Base-by-base conservation (phyloP, 2,888 invertebrate genomes). In the Tribolium freemani region DNA sequence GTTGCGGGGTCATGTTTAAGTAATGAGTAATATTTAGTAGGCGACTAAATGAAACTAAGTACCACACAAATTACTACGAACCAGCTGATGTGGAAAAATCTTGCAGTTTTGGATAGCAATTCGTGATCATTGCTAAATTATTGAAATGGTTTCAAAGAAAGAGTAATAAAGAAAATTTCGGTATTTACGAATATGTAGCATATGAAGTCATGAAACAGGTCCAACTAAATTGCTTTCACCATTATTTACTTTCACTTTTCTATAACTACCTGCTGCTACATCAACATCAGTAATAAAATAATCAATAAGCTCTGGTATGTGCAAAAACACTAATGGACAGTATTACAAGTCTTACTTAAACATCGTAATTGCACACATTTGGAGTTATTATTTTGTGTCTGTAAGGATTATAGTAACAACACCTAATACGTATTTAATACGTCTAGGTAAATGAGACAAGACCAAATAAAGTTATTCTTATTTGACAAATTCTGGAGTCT, bases 161-260 rank as follows among this genome's bases (percentile, higher is more conserved):
- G 8, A 38, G n/a, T 38, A 8, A 46, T 46, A 60, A 57, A 60
- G 4, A 46, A 60, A 26, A 46, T 45, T 10, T 9, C 16, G 53
- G 44, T 26, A n/a, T 9, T 51, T 38, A 69, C 20, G 69, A 54
- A 56, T 54, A 63, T 44, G 58, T 50, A 44, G 66, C 58, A 66
- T 66, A 58, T 58, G 66, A 60, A 71, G 44, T 58, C 60, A 67
- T 60, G 58, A 53, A 60, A 71, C 70, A 46, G 63, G 50, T 71
- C 58, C 51, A 57, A 46, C 68, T 51, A 76, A 75, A 76, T 76
- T 74, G 75, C 79, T 79, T 79, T 79, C 79, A 77, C 79, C 76
- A 74, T 63, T 66, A 71, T 69, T 73, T 71, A 73, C 79, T 79
- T 79, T 79, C 79, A 77, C 79, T 79, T 79, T 78, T 78, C 71